These are phyloP conservation scores for Xiphorhynchus erythropygius DNA, from an alignment of 2,797 vertebrate genomes.

Conservation along the genomic window DNA sequence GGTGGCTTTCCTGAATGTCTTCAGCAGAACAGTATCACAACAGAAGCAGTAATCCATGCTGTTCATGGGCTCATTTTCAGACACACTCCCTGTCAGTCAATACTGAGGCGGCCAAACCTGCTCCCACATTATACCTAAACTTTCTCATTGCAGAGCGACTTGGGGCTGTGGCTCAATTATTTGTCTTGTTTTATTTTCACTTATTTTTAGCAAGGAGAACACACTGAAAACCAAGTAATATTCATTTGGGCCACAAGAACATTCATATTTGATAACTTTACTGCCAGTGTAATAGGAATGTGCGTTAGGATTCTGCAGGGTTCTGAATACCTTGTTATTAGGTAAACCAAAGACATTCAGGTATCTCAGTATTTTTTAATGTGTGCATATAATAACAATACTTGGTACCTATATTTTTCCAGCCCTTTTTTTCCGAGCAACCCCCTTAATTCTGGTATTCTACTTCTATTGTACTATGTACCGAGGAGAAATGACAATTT, in stretches of 20 bases:
- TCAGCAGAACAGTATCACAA: background rate
- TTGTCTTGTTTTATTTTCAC: background rate
- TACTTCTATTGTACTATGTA: background rate
- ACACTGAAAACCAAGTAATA: background rate
- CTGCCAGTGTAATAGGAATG: background rate
- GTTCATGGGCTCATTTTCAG: background rate
- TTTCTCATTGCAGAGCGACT: background rate
- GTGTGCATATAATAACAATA: background rate
- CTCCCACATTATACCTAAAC: background rate
- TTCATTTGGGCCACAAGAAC: background rate
- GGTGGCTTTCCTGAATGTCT: conserved; percentile 6
- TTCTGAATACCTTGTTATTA: background rate
- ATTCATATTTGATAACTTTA: conserved; percentile 1
- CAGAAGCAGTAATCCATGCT: background rate
- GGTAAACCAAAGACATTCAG: background rate
- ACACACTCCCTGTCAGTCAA: background rate
- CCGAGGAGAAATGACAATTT: background rate
- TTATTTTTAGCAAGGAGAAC: background rate
- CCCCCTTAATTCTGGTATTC: background rate
- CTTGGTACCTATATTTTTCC: background rate
- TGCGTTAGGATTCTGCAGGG: background rate
- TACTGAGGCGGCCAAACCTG: background rate
- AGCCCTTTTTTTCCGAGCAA: background rate
- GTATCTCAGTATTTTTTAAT: background rate
- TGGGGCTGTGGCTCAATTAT: background rate